A percentile compares a stretch with the other conserved stretches of the same genome.
phyloP scores from a whole-genome alignment of 1,140 invertebrate genomes.

The Cryptotermes secundus region DNA sequence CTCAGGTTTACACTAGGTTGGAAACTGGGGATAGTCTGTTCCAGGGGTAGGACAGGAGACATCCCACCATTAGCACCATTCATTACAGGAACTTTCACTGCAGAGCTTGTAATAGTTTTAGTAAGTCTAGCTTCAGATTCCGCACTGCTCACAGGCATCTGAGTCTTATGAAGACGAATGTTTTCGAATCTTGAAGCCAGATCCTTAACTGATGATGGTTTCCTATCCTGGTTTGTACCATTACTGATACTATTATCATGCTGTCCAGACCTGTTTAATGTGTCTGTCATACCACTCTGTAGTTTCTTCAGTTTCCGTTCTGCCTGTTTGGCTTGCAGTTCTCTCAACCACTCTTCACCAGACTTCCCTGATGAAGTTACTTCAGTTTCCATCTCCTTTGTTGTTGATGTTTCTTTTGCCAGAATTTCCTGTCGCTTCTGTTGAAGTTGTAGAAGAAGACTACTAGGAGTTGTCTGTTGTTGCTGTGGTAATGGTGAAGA shows the following conservation, averaged over 20 bases:
- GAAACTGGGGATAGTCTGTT: not conserved
- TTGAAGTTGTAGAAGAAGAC: constrained; percentile 70
- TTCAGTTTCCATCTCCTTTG: constrained; percentile 12
- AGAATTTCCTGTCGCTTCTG: constrained; percentile 58
- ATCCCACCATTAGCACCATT: not conserved
- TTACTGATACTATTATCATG: not conserved
- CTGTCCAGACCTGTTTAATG: not conserved
- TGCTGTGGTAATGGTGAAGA: constrained; percentile 39
- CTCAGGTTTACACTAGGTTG: not conserved
- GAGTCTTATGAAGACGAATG: constrained; percentile 32
- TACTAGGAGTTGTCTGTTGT: constrained; percentile 52
- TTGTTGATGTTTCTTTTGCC: not conserved
- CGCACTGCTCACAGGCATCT: constrained; percentile 31
- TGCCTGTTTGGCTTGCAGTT: constrained; percentile 75
- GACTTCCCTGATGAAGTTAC: constrained; percentile 42
- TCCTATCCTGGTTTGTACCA: constrained; percentile 30
- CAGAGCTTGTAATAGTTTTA: not conserved
- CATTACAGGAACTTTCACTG: not conserved
- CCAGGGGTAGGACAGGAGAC: not conserved
- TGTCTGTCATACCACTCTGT: constrained; percentile 22
- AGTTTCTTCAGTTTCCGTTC: constrained; percentile 51
- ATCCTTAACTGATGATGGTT: constrained; percentile 66
- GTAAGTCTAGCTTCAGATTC: constrained; percentile 19
- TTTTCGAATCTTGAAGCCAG: constrained; percentile 79
- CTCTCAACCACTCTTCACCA: constrained; percentile 70